These are phyloP conservation scores for Ptychodera flava DNA, from an alignment of 35 echinoderm and acorn worm genomes.

Conservation along the genomic window DNA sequence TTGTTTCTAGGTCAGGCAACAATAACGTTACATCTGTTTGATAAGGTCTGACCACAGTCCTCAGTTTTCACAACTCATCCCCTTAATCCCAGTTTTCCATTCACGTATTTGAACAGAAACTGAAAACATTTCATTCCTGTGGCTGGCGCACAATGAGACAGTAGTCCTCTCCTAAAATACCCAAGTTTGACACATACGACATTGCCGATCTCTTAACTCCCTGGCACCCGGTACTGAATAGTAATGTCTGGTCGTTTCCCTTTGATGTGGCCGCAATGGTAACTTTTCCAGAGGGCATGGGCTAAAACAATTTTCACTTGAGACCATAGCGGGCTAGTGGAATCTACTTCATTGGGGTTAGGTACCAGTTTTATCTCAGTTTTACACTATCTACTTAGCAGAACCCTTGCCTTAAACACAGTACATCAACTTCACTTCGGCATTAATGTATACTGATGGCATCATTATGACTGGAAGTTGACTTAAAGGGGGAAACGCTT, in stretches of 20 bases:
- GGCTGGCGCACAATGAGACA: too few relatives aligned
- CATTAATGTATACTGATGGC: background rate
- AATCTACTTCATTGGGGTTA: too few relatives aligned
- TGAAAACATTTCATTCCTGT: background rate
- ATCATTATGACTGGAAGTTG: background rate
- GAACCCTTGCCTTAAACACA: background rate
- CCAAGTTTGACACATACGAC: background rate
- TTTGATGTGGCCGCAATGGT: background rate
- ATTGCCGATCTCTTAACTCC: background rate
- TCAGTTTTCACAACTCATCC: too few relatives aligned
- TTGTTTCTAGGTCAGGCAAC: too few relatives aligned
- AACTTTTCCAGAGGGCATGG: background rate
- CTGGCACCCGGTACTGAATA: background rate
- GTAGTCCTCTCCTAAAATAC: too few relatives aligned
- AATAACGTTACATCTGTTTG: too few relatives aligned
- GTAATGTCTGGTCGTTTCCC: background rate
- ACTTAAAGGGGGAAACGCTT: background rate
- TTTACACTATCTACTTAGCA: too few relatives aligned
- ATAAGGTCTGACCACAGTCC: too few relatives aligned
- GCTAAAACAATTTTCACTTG: background rate
- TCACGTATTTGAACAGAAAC: too few relatives aligned
- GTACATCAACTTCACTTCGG: background rate
- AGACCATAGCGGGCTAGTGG: background rate
- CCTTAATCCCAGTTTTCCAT: too few relatives aligned
- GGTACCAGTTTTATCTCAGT: too few relatives aligned